phyloP scores from a whole-genome alignment of 2,797 vertebrate species.

The Sebastolobus alascanus region DNA sequence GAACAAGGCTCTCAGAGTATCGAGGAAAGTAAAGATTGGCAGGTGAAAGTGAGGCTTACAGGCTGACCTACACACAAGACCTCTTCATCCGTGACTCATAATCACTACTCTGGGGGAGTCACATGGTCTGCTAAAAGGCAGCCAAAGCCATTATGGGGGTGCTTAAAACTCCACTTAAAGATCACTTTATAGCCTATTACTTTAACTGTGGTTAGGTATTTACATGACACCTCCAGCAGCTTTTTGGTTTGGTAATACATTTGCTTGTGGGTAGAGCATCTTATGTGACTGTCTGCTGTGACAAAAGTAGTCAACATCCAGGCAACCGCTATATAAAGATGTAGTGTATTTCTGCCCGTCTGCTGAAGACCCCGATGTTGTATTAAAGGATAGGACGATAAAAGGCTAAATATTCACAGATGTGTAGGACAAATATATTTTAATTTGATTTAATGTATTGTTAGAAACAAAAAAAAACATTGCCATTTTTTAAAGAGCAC shows the following conservation, averaged over 20 bases:
- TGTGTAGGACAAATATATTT: background rate
- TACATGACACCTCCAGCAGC: slow-evolving; percentile 99
- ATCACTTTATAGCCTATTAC: slow-evolving; percentile 99
- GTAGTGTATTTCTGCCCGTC: slow-evolving; percentile 31
- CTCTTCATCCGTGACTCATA: slow-evolving; percentile 99
- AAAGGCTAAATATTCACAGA: slow-evolving; percentile 22
- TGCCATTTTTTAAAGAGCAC: background rate
- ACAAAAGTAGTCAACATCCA: slow-evolving; percentile 87
- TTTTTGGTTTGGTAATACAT: slow-evolving; percentile 96
- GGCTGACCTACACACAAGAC: slow-evolving; percentile 97
- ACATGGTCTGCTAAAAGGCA: slow-evolving; percentile 98
- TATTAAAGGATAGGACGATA: slow-evolving; percentile 14
- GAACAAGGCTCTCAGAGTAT: slow-evolving; percentile 92
- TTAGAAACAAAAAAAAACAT: background rate
- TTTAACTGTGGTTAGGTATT: slow-evolving; percentile 99
- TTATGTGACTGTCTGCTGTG: slow-evolving; percentile 81
- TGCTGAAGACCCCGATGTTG: slow-evolving; percentile 2
- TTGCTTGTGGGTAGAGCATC: slow-evolving; percentile 79
- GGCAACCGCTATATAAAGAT: slow-evolving; percentile 48
- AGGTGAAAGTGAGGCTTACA: slow-evolving; percentile 98
- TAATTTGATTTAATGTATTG: slow-evolving; percentile 4
- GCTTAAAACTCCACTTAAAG: slow-evolving; percentile 99
- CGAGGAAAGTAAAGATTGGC: slow-evolving; percentile 97
- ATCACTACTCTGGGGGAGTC: slow-evolving; percentile 99
- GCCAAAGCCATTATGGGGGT: slow-evolving; percentile 99